Evolutionary conservation across 2,113 vertebrate genomes (phyloP).

Genomic region (Zosterops japonicus): DNA sequence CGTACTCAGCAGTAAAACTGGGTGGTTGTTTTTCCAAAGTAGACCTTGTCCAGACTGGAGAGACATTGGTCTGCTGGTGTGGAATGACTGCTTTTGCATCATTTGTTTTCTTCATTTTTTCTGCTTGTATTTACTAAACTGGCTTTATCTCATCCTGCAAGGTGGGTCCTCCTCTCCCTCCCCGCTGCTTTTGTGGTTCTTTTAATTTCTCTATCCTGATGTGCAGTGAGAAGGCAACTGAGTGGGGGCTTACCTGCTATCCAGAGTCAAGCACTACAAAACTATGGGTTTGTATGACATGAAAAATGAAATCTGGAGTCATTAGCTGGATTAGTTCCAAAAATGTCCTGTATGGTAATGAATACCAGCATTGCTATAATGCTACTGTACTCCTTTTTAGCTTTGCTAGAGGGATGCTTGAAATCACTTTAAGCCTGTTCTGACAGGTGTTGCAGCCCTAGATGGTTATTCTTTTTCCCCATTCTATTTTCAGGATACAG

Average conservation of each 20-base stretch:
- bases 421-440: background rate
- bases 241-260: background rate
- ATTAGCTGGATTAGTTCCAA: background rate
- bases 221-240: background rate
- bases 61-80: background rate
- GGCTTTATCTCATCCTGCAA: background rate
- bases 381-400: background rate
- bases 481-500: background rate
- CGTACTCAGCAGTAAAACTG: background rate
- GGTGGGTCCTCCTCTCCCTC: background rate
- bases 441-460: background rate
- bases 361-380: background rate
- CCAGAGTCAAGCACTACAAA: background rate
- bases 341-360: background rate
- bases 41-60: background rate
- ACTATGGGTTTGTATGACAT: background rate
- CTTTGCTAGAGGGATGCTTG: background rate
- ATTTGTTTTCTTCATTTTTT: background rate
- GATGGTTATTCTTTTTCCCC: background rate
- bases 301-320: background rate
- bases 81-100: background rate
- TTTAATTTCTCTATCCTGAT: background rate
- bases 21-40: background rate
- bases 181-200: accelerated
- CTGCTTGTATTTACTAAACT: background rate